phyloP scores from a whole-genome alignment of 92 coral and sea anemone genomes.

The Porites divaricata region DNA sequence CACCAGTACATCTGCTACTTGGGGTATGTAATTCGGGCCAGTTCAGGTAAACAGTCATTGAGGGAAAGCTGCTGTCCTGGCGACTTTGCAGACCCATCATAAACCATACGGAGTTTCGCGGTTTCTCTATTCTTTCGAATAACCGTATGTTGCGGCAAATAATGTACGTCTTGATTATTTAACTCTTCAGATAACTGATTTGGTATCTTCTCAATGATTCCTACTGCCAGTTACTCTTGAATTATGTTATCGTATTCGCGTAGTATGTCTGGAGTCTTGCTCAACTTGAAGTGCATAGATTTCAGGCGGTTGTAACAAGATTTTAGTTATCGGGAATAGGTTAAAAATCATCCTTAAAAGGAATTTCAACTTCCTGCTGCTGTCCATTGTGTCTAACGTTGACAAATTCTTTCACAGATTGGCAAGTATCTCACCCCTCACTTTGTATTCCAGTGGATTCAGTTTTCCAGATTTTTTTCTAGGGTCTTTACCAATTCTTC shows the following conservation, averaged over 20 bases:
- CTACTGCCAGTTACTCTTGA: conserved; percentile 38
- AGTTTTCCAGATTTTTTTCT: conserved; percentile 16
- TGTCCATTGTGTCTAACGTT: conserved; percentile 29
- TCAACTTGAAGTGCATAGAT: conserved; percentile 31
- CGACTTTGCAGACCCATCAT: conserved; percentile 52
- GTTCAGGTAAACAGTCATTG: conserved; percentile 48
- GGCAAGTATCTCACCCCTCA: neutral
- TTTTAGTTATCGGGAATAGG: conserved; percentile 5
- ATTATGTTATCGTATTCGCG: conserved; percentile 21
- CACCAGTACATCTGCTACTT: conserved; percentile 41
- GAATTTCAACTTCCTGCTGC: conserved; percentile 29
- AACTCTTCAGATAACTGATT: neutral
- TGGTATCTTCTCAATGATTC: conserved; percentile 32
- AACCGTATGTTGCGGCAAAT: conserved; percentile 61
- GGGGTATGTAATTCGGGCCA: conserved; percentile 61
- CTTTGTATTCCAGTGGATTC: conserved; percentile 16
- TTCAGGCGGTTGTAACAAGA: conserved; percentile 29
- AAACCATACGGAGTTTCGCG: conserved; percentile 59
- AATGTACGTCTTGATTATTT: conserved; percentile 36
- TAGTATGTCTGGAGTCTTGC: neutral
- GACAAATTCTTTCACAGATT: neutral
- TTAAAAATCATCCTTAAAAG: conserved; percentile 24
- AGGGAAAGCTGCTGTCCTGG: too few species aligned
- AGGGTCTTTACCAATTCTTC: neutral
- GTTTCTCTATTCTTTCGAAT: conserved; percentile 46